These are phyloP conservation scores for Tineola bisselliella DNA, from an alignment of 2,888 invertebrate genomes.

Conservation along the genomic window DNA sequence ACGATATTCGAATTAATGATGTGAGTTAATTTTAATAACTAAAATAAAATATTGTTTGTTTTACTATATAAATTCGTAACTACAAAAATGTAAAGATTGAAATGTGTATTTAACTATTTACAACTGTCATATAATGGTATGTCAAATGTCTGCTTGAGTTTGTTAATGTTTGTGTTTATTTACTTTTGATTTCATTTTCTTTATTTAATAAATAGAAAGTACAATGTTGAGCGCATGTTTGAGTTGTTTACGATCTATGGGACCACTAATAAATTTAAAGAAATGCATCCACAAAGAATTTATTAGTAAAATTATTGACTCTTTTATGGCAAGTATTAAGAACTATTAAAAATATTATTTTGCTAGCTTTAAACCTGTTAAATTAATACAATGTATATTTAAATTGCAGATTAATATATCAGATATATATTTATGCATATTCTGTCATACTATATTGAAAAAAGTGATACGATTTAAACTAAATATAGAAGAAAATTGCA, in stretches of 20 bases:
- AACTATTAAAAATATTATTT: neutral
- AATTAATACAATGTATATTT: neutral
- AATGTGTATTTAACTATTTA: no score
- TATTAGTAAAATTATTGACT: conserved; percentile 24
- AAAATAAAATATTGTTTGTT: no score
- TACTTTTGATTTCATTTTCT: no score
- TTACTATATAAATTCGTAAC: no score
- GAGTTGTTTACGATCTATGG: conserved; percentile 31
- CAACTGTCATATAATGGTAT: no score
- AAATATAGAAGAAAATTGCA: conserved; percentile 26
- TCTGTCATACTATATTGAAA: conserved; percentile 35
- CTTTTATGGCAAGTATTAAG: conserved; percentile 24
- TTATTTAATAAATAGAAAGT: neutral
- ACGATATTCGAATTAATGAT: no score
- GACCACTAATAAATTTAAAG: conserved; percentile 23
- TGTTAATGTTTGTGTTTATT: no score
- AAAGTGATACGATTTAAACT: conserved; percentile 33
- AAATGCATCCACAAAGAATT: conserved; percentile 34
- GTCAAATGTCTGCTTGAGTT: no score
- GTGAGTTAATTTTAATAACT: no score
- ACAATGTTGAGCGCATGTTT: conserved; percentile 23
- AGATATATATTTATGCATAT: conserved; percentile 25
- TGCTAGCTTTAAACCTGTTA: no score
- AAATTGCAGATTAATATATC: conserved; percentile 26
- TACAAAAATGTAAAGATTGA: no score